Base-by-base conservation (phyloP, 2,797 vertebrate species). In the Macropodus opercularis region DNA sequence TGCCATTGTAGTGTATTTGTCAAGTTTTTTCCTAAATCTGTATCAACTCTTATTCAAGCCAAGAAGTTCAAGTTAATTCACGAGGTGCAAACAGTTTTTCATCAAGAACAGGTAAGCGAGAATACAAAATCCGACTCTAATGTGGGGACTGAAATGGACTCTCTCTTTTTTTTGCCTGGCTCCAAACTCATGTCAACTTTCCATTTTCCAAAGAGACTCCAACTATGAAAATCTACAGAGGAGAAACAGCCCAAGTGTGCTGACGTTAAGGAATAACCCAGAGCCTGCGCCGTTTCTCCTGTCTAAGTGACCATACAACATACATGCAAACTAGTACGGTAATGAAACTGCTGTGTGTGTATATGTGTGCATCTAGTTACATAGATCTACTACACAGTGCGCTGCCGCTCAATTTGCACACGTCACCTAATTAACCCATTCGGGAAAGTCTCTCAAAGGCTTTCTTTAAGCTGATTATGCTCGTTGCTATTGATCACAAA, bases 321-420 rank as follows among this genome's bases (percentile, higher is more conserved):
- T 89, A 91, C 92, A 93, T 92, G 92, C 91, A 93, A 92, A 90
- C 89, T 91, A 91, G 84, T 88, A 91, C 86, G 74, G 80, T 72
- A 89, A 86, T 89, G 89, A 90, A 77, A 77, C 81, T 87, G 85
- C 71, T 81, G 79, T 83, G 84, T 82, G 77, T 86, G 50, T 83
- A 12, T 48, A 70, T 83, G 77, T 89, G 84, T 87, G 80, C 72
- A 69, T 87, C 80, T 85, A 89, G 77, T 86, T 84, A 87, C 90
- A 91, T 86, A 89, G 71, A 89, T 90, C 87, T 88, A 91, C 87
- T 84, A 91, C 87, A 80, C 81, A 59, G 57, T 85, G 75, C 59
- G 69, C 79, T 77, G 79, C 57, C 32, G 9, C 76, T 73, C 54
- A 2, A 17, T 70, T 56, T 40, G 50, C 62, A 50, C 63, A 54